A percentile compares a stretch with the other conserved stretches of the same genome.
These are phyloP conservation scores for Tenthredo distinguenda DNA, from an alignment of 2,888 invertebrate genomes.

Conservation along the genomic window DNA sequence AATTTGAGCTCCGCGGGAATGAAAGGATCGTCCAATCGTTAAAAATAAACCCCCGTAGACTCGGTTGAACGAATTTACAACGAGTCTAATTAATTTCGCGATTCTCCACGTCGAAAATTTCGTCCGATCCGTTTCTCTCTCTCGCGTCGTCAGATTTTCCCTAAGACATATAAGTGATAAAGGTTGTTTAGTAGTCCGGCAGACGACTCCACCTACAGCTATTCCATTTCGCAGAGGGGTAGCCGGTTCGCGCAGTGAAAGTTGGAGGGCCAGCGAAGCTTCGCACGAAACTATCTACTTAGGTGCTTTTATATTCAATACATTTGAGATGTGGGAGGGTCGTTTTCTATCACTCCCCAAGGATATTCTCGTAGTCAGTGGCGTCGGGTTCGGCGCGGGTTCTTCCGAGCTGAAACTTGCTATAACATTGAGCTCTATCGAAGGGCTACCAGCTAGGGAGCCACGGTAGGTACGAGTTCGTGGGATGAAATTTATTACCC, in stretches of 20 bases:
- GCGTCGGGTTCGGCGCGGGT: neutral
- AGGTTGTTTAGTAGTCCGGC: conserved; percentile 3
- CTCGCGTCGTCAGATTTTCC: neutral
- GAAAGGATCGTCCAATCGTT: neutral
- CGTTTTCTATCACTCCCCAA: conserved; percentile 72
- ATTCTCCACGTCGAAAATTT: too few relatives aligned
- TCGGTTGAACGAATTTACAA: too few relatives aligned
- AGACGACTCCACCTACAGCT: neutral
- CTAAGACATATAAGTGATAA: neutral
- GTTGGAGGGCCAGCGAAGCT: conserved; percentile 18
- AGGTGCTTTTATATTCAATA: conserved; percentile 77
- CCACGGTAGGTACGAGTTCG: neutral
- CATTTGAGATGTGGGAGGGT: conserved; percentile 69
- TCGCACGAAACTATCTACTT: conserved; percentile 72
- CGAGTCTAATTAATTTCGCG: too few relatives aligned
- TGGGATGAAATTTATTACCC: conserved; percentile 60
- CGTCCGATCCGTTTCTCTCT: neutral
- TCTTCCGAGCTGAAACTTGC: neutral
- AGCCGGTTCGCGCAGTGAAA: neutral
- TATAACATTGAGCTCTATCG: conserved; percentile 69
- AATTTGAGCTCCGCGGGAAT: conserved; percentile 42
- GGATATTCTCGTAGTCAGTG: conserved; percentile 60
- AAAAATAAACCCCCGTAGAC: neutral
- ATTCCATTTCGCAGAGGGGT: neutral
- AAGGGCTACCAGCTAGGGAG: conserved; percentile 57